These are phyloP conservation scores for Blomia tropicalis DNA, from an alignment of 2,888 invertebrate genomes.

Conservation along the genomic window DNA sequence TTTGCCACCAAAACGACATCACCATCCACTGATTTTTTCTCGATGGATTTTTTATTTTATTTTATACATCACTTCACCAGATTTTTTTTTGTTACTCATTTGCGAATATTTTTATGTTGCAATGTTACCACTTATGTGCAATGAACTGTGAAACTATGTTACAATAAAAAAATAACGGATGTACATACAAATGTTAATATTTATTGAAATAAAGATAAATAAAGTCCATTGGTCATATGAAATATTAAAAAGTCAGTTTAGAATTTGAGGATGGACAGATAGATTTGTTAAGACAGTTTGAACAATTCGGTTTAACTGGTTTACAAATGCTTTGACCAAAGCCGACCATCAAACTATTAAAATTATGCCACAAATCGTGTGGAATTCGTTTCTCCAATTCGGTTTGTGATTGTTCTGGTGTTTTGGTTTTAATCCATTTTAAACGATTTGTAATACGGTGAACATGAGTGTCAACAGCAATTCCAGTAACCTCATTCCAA, in stretches of 20 bases:
- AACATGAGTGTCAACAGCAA: slow-evolving; percentile 95
- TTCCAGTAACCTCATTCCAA: slow-evolving; percentile 76
- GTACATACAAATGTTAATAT: no score
- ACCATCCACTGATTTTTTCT: not conserved
- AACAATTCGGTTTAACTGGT: slow-evolving; percentile 65
- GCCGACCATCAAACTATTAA: slow-evolving; percentile 76
- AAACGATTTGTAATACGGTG: slow-evolving; percentile 83
- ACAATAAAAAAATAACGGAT: no score
- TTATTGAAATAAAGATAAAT: no score
- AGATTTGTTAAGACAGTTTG: slow-evolving; percentile 57
- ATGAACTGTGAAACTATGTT: no score
- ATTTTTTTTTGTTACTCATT: not conserved
- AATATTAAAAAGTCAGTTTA: no score
- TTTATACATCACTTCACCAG: not conserved
- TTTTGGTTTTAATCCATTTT: slow-evolving; percentile 54
- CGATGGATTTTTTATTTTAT: not conserved
- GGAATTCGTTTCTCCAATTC: slow-evolving; percentile 78
- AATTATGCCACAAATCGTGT: slow-evolving; percentile 59
- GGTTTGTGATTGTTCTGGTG: slow-evolving; percentile 69
- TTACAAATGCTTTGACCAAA: slow-evolving; percentile 88
- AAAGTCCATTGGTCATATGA: no score
- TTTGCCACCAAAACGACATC: no score
- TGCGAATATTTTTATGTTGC: no score
- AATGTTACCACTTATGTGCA: no score
- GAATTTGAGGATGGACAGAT: slow-evolving; percentile 54